Base-by-base conservation (phyloP, 2,888 invertebrate genomes). In the Ceratothoa steindachneri region DNA sequence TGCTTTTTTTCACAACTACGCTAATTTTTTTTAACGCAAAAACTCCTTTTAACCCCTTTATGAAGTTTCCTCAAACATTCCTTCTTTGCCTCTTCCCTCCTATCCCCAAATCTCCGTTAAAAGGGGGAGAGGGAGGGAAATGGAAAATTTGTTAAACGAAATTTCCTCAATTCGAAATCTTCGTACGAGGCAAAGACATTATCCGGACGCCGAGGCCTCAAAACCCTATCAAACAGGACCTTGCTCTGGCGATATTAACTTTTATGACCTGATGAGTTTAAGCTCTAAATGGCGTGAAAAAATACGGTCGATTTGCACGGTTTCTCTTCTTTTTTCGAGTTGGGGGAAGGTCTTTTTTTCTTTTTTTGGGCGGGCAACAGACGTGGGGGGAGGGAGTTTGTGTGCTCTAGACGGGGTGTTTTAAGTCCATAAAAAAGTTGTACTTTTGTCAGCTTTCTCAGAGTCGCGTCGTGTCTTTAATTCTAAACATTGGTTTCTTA, bases 341-440 rank as follows among this genome's bases (percentile, higher is more conserved):
- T n/a, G n/a, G n/a, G n/a, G n/a, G n/a, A n/a, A n/a, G n/a, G n/a
- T n/a, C n/a, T n/a, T n/a, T n/a, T n/a, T 41, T 41, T 41, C 41
- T 41, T 41, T 41, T 41, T 41, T 5, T 9, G 22, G 60, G 60
- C 1, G 60, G 60, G 60, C n/a, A n/a, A n/a, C n/a, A 51, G 52
- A n/a, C 52, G 15, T 60, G 27, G 19, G 15, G 52, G 9, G 27
- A 24, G 24, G 24, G 12, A 24, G 12, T 60, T n/a, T 60, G 27
- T 60, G 24, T 60, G 60, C 24, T 60, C 24, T 60, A 60, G 60
- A 60, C 60, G 27, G 60, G 60, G 60, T 60, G 60, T 60, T 60
- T 60, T 60, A 60, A 60, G 60, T 60, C 60, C 60, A 60, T 60
- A 60, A 60, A 60, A n/a, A 41, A 41, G 22, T 60, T 60, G 60